These are phyloP conservation scores for Caenorhabditis inopinata DNA, from an alignment of 1,140 invertebrate species.

Conservation along the genomic window DNA sequence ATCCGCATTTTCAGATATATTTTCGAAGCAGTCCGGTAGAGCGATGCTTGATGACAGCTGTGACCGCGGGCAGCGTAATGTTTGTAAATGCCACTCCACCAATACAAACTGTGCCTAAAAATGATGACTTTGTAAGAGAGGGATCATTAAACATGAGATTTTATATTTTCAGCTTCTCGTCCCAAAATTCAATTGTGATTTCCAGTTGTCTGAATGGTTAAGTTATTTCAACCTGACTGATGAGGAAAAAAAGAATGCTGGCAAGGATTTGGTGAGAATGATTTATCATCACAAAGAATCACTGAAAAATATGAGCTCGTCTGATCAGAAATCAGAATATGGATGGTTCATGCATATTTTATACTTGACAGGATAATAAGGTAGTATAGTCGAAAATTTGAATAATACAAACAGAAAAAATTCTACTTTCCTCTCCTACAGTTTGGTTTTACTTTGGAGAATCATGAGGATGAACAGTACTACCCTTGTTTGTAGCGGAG, in stretches of 20 bases:
- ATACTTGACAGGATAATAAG: too few relatives aligned
- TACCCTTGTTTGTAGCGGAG: too few relatives aligned
- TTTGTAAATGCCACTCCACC: not conserved
- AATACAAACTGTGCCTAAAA: not conserved
- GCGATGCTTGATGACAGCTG: slow-evolving; percentile 5
- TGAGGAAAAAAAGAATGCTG: not conserved
- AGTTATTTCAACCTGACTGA: not conserved
- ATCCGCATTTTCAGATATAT: slow-evolving; percentile 6
- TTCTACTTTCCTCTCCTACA: too few relatives aligned
- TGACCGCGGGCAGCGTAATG: not conserved
- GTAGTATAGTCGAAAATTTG: too few relatives aligned
- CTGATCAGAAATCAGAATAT: too few relatives aligned
- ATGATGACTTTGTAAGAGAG: not conserved
- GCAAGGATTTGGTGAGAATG: not conserved
- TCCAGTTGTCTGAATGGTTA: not conserved
- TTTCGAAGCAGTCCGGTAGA: slow-evolving; percentile 14
- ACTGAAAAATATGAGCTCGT: too few relatives aligned
- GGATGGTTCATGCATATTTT: too few relatives aligned
- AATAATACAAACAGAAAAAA: too few relatives aligned
- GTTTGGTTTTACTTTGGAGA: too few relatives aligned
- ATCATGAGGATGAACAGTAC: too few relatives aligned
- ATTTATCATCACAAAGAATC: too few relatives aligned
- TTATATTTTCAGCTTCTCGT: not conserved
- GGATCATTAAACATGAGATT: too few relatives aligned
- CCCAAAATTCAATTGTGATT: not conserved